Conservation (phyloP, 2,888 invertebrate genomes). For the Lamellibrachia columna region DNA sequence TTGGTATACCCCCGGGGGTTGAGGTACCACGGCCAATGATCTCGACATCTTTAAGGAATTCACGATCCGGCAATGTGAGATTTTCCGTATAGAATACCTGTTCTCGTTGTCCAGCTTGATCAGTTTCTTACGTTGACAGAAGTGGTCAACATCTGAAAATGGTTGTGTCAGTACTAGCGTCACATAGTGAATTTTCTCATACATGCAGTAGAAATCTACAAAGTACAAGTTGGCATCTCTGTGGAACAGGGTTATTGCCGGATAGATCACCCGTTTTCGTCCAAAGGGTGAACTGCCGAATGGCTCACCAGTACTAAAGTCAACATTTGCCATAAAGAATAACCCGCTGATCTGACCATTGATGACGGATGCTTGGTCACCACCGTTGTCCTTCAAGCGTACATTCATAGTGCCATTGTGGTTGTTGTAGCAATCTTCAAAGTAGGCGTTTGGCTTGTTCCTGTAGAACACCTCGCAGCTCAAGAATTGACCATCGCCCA, state of each 20-base stretch:
- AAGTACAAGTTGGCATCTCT: slow-evolving; percentile 25
- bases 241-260: neutral
- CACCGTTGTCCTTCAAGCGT: slow-evolving; percentile 31
- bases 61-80: neutral
- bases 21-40: neutral
- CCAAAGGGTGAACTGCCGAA: slow-evolving; percentile 20
- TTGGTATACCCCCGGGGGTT: slow-evolving; percentile 23
- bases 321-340: slow-evolving; percentile 25
- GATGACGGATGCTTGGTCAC: slow-evolving; percentile 28
- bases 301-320: neutral
- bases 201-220: slow-evolving; percentile 33
- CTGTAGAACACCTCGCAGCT: neutral
- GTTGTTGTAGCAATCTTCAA: neutral
- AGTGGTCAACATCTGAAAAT: slow-evolving; percentile 20
- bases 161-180: slow-evolving; percentile 27
- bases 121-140: slow-evolving; percentile 20
- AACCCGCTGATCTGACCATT: slow-evolving; percentile 30
- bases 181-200: slow-evolving; percentile 17
- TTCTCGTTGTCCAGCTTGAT: neutral
- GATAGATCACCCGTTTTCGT: neutral
- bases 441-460: neutral
- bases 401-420: neutral
- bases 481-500: neutral
- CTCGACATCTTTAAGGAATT: neutral
- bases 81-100: slow-evolving; percentile 30